These are phyloP conservation scores for Oncopodura yosiiana DNA, from an alignment of 1,140 invertebrate species.

Conservation along the genomic window DNA sequence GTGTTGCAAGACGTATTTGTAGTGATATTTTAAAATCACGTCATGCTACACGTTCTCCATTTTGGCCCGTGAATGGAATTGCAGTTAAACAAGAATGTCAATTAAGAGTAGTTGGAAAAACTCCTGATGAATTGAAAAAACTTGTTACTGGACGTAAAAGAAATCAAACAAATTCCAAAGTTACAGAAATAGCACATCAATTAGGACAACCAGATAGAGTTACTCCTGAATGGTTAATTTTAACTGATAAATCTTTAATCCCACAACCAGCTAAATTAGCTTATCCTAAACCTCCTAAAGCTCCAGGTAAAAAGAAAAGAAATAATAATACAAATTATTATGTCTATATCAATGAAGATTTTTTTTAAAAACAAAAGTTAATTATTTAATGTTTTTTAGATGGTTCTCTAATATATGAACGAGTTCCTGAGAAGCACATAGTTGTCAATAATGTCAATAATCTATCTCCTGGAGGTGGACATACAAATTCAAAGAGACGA, in stretches of 20 bases:
- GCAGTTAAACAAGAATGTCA: slow-evolving; percentile 75
- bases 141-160: slow-evolving; percentile 37
- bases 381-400: slow-evolving; percentile 45
- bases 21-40: slow-evolving; percentile 68
- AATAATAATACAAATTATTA: background rate
- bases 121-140: slow-evolving; percentile 49
- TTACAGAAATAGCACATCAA: slow-evolving; percentile 54
- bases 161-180: slow-evolving; percentile 27
- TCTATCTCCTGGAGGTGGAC: slow-evolving; percentile 42
- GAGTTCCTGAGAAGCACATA: slow-evolving; percentile 57
- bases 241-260: slow-evolving; percentile 66
- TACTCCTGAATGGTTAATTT: slow-evolving; percentile 66
- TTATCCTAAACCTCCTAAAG: slow-evolving; percentile 79
- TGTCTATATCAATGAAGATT: no score
- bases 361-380: slow-evolving; percentile 1
- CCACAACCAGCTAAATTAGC: slow-evolving; percentile 67
- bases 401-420: slow-evolving; percentile 71
- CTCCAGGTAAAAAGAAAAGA: slow-evolving; percentile 47
- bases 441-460: slow-evolving; percentile 48
- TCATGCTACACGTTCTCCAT: slow-evolving; percentile 77
- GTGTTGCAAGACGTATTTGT: slow-evolving; percentile 74
- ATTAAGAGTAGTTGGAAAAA: slow-evolving; percentile 51
- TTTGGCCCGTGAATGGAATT: slow-evolving; percentile 70
- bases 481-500: no score
- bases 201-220: slow-evolving; percentile 55